These are phyloP conservation scores for Phalera bucephala DNA, from an alignment of 2,888 invertebrate species.

Conservation along the genomic window DNA sequence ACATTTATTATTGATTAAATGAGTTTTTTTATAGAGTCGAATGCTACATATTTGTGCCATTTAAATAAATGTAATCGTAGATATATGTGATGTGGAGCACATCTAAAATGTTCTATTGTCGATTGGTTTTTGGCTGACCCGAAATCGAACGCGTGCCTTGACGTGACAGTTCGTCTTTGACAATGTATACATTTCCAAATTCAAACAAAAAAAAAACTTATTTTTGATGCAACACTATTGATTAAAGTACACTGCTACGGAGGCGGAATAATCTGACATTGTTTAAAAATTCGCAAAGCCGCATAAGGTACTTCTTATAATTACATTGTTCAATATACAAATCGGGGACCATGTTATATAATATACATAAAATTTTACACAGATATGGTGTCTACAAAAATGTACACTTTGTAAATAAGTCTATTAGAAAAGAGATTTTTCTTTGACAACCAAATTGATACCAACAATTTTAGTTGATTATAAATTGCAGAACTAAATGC, in stretches of 20 bases:
- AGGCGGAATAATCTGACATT: no score
- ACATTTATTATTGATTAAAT: slow-evolving; percentile 35
- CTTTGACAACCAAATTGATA: no score
- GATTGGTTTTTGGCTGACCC: slow-evolving; percentile 38
- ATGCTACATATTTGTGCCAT: slow-evolving; percentile 78
- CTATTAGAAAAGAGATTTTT: no score
- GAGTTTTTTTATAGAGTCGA: slow-evolving; percentile 53
- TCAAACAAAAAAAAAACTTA: no score
- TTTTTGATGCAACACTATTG: no score
- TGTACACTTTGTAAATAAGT: no score
- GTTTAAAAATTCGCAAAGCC: no score
- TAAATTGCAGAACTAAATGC: not conserved
- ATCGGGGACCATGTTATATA: slow-evolving; percentile 46
- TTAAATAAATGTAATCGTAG: slow-evolving; percentile 58
- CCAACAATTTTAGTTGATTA: not conserved
- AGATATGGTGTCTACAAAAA: slow-evolving; percentile 11
- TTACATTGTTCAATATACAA: no score
- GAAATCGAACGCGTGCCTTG: slow-evolving; percentile 38
- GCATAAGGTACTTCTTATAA: no score
- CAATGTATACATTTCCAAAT: slow-evolving; percentile 24
- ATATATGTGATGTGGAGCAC: slow-evolving; percentile 43
- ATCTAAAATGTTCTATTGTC: slow-evolving; percentile 28
- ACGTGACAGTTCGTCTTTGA: slow-evolving; percentile 1
- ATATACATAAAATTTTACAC: slow-evolving; percentile 21
- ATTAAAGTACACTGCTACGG: no score